phyloP scores from a whole-genome alignment of 2,888 invertebrate genomes.

The Galeruca laticollis region DNA sequence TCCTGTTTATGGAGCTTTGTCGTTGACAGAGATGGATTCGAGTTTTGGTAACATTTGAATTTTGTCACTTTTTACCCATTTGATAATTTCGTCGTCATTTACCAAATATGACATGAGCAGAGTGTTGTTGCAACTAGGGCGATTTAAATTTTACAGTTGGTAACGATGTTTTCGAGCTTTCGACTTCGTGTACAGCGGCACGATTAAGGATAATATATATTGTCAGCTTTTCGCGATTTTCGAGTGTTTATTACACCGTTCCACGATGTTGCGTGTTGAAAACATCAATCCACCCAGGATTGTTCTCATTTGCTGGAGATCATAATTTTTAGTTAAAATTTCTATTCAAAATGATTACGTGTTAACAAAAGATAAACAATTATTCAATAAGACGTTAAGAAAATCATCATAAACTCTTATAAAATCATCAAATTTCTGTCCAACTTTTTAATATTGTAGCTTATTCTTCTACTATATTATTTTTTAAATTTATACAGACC shows the following conservation, averaged over 20 bases:
- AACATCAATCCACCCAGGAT: conserved; percentile 2
- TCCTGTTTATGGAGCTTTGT: conserved; percentile 52
- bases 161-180: conserved; percentile 47
- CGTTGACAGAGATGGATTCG: conserved; percentile 58
- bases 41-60: conserved; percentile 56
- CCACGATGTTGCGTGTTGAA: not conserved
- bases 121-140: conserved; percentile 49
- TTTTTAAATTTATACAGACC: no score
- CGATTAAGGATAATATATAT: conserved; percentile 30
- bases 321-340: no score
- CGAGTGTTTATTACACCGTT: conserved; percentile 13
- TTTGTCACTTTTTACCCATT: conserved; percentile 58
- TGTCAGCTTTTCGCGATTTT: conserved; percentile 10
- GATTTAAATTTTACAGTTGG: conserved; percentile 51
- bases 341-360: no score
- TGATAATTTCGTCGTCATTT: conserved; percentile 52
- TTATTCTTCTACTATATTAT: no score
- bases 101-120: conserved; percentile 57
- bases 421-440: no score
- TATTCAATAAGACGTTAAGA: no score
- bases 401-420: no score
- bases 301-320: no score
- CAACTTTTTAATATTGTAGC: no score
- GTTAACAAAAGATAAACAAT: no score
- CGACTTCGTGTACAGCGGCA: conserved; percentile 40